Percentiles rank a stretch among this genome's conserved stretches.
These are phyloP conservation scores for Celastrina argiolus DNA, from an alignment of 2,888 invertebrate genomes.

Conservation along the genomic window DNA sequence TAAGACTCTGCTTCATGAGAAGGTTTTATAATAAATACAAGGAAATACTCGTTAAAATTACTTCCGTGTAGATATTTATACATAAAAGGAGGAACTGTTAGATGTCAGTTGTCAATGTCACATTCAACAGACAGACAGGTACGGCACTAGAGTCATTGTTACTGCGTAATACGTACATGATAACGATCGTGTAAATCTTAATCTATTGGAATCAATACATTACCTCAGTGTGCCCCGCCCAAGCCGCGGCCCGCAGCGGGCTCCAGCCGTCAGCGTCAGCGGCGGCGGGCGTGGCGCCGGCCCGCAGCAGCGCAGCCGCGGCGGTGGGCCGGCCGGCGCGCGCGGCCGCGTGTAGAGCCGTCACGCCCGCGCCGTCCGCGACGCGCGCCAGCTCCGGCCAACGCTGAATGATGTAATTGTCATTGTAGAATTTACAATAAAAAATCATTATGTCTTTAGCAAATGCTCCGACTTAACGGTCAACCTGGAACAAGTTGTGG, in stretches of 20 bases:
- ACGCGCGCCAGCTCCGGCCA: conserved; percentile 79
- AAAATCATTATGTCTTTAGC: background rate
- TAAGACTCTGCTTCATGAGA: too few species aligned
- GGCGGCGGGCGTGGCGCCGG: conserved; percentile 87
- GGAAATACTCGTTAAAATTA: too few species aligned
- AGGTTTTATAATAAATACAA: too few species aligned
- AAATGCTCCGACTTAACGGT: background rate
- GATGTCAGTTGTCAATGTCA: too few species aligned
- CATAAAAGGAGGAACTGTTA: too few species aligned
- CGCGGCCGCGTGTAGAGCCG: conserved; percentile 91
- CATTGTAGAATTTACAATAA: background rate
- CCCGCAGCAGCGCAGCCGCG: conserved; percentile 81
- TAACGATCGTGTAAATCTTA: too few species aligned
- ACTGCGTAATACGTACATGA: too few species aligned
- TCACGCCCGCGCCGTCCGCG: conserved; percentile 88
- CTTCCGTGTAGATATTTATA: too few species aligned
- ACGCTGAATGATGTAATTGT: conserved; percentile 48
- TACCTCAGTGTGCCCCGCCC: conserved; percentile 95
- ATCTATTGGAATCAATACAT: too few species aligned
- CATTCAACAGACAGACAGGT: too few species aligned
- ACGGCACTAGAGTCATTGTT: too few species aligned
- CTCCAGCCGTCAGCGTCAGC: conserved; percentile 96
- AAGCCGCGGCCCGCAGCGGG: conserved; percentile 93
- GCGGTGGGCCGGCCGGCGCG: conserved; percentile 87
- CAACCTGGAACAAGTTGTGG: too few species aligned